Base-by-base conservation (phyloP, 2,113 vertebrate genomes). In the Numenius arquata region DNA sequence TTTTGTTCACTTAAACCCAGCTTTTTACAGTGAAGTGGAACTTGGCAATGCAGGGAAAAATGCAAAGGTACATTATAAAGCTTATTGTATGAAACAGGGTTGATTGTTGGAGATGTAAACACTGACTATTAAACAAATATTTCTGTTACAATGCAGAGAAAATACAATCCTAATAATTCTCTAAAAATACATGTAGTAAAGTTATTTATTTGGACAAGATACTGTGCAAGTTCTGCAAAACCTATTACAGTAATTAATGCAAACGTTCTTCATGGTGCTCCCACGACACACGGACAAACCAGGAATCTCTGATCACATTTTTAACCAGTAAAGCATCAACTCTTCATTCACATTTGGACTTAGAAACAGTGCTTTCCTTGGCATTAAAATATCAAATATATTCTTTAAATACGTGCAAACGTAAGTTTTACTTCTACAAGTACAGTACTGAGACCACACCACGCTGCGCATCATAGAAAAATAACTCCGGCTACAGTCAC, bases 181-280 rank as follows among this genome's bases (percentile, higher is more conserved):
- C 90, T 90, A 92, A 94, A 93, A 96, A 93, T 88, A 89, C 36
- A 56, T 25, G 47, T 86, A 40, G n/a, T 88, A 88, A 83, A 88
- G 59, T 86, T 50, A 84, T 62, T 92, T 96, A 82, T 96, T 87
- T 96, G 74, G 80, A 95, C 92, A 93, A 92, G 38, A 78, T 65
- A 84, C 86, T 95, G 92, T 97, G 91, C 93, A 92, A 95, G 61
- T 93, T 95, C 85, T 11, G 87, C 92, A 94, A 96, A 96, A 93
- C 29, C 62, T 85, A 75, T 85, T 38, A 79, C 1, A 4, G 73
- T 81, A 70, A 93, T 91, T 47, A 89, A 90, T 79, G 88, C 84
- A 92, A 81, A 34, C 15, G 8, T 89, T 92, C 48, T 40, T 93
- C 48, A 61, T 65, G 45, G 41, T 88, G 84, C 38, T 90, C 12